Conservation (phyloP, 2,113 vertebrate genomes). For the Thalassarche chlororhynchos region DNA sequence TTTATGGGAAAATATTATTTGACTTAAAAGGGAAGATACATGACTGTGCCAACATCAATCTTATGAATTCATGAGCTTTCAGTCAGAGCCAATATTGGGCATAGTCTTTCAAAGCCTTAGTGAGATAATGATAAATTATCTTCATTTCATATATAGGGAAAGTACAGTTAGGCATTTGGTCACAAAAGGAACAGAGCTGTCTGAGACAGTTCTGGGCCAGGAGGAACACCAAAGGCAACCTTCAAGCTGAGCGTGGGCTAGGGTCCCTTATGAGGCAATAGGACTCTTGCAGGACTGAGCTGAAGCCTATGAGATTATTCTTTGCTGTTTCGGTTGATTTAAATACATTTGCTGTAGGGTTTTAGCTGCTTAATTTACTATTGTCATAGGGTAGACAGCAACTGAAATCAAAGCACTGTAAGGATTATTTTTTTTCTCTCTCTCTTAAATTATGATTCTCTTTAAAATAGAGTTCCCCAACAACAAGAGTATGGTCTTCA, state of each 20-base stretch:
- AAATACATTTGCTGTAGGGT: neutral
- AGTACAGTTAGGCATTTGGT: neutral
- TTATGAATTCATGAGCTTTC: neutral
- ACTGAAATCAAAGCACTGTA: neutral
- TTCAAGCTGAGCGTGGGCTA: neutral
- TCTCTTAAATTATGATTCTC: neutral
- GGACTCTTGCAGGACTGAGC: neutral
- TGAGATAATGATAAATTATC: neutral
- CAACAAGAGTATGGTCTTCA: neutral
- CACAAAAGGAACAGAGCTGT: neutral
- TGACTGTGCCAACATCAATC: neutral
- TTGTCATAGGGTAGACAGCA: neutral
- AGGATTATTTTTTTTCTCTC: neutral
- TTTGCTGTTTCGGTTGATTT: neutral
- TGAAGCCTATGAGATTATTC: neutral
- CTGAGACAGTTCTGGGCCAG: neutral
- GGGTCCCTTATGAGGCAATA: neutral
- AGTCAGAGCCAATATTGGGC: neutral
- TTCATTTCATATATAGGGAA: neutral
- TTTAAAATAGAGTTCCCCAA: neutral
- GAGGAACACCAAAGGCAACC: neutral
- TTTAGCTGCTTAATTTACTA: neutral
- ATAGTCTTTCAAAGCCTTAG: neutral
- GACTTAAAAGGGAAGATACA: neutral
- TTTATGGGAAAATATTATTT: constrained; percentile 16